A percentile compares a stretch with the other conserved stretches of the same genome.
phyloP scores from a whole-genome alignment of 2,797 vertebrate genomes.

The Chromis chromis region DNA sequence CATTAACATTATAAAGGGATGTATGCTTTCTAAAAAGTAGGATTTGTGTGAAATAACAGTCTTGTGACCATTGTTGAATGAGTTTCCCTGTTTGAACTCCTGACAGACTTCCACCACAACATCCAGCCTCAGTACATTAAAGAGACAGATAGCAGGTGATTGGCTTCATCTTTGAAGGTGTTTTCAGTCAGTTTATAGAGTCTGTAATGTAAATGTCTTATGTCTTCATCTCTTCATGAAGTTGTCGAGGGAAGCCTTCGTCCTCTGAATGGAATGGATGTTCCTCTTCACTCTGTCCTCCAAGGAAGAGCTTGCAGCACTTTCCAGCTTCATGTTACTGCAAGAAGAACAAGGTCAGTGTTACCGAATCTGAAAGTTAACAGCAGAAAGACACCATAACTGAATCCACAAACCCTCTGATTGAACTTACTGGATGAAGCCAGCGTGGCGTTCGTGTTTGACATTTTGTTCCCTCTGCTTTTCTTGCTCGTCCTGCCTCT shows the following conservation, averaged over 20 bases:
- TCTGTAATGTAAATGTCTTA: conserved; percentile 9
- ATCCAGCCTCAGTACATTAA: not conserved
- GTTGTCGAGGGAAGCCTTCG: conserved; percentile 90
- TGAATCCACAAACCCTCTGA: not conserved
- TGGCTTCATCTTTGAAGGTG: not conserved
- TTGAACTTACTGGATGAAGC: conserved; percentile 92
- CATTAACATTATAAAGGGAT: not conserved
- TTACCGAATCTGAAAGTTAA: conserved; percentile 8
- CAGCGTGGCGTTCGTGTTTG: conserved; percentile 82
- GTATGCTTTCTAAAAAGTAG: not conserved
- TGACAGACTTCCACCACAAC: no score
- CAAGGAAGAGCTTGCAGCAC: conserved; percentile 89
- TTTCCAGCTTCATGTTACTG: conserved; percentile 94
- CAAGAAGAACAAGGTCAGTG: conserved; percentile 23
- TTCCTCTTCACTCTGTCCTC: conserved; percentile 96
- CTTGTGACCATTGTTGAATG: not conserved
- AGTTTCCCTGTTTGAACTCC: conserved; percentile 6
- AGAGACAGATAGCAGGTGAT: not conserved
- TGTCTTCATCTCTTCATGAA: conserved; percentile 91
- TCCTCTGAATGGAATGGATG: conserved; percentile 96
- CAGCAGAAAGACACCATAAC: not conserved
- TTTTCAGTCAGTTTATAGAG: conserved; percentile 6
- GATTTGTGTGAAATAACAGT: conserved; percentile 26
- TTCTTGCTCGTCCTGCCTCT: conserved; percentile 89
- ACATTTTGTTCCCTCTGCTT: conserved; percentile 76